These are phyloP conservation scores for Poecilia velifera DNA, from an alignment of 2,797 vertebrate species.

Conservation along the genomic window DNA sequence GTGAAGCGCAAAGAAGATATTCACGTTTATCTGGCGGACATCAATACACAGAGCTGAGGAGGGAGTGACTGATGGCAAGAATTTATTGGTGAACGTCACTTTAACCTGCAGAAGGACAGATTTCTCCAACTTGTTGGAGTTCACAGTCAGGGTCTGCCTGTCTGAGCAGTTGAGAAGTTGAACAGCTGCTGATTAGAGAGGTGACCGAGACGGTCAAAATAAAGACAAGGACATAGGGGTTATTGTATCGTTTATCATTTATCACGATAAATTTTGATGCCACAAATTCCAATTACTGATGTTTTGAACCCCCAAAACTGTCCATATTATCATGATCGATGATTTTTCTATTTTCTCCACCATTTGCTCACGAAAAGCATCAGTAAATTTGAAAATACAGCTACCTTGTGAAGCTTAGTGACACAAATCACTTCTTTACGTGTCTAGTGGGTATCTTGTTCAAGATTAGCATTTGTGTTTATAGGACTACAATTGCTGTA, in stretches of 20 bases:
- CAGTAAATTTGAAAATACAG: too few relatives aligned
- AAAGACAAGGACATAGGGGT: background rate
- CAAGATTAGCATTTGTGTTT: too few relatives aligned
- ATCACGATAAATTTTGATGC: background rate
- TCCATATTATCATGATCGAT: too few relatives aligned
- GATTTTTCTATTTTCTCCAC: too few relatives aligned
- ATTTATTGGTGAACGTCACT: slow-evolving; percentile 13
- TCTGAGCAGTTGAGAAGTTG: slow-evolving; percentile 61
- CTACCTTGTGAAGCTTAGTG: too few relatives aligned
- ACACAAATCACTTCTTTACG: too few relatives aligned
- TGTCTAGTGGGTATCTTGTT: too few relatives aligned
- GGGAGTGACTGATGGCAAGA: background rate
- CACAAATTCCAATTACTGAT: background rate
- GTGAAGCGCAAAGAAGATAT: background rate
- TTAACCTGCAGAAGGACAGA: slow-evolving; percentile 14
- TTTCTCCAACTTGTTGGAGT: slow-evolving; percentile 38
- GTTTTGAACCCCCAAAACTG: too few relatives aligned
- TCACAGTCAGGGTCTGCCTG: slow-evolving; percentile 47
- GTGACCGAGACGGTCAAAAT: background rate
- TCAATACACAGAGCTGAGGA: slow-evolving; percentile 4
- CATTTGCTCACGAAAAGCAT: too few relatives aligned
- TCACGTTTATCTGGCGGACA: background rate
- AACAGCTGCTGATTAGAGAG: slow-evolving; percentile 65
- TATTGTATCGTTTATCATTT: too few relatives aligned
- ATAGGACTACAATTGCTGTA: too few relatives aligned